These are phyloP conservation scores for Columba guinea DNA, from an alignment of 2,797 vertebrate species.

Conservation along the genomic window DNA sequence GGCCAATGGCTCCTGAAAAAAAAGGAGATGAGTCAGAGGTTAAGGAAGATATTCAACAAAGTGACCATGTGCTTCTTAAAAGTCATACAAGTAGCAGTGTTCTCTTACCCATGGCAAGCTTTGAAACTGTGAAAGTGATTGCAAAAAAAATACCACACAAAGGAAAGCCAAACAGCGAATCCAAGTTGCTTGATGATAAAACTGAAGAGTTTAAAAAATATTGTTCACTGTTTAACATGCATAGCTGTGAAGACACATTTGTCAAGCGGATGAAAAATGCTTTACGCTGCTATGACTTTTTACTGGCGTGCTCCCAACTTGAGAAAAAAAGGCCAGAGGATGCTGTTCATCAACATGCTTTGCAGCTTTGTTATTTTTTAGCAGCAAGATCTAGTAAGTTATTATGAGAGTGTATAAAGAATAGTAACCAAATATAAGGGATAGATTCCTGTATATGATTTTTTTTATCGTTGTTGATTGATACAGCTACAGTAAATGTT, in stretches of 20 bases:
- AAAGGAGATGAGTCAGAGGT: not conserved
- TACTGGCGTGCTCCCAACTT: not conserved
- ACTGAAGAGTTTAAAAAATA: not conserved
- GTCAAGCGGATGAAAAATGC: not conserved
- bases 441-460: not conserved
- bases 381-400: slow-evolving; percentile 27
- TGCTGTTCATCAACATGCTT: not conserved
- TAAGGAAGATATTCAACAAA: not conserved
- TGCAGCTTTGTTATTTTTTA: slow-evolving; percentile 24
- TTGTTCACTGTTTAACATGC: not conserved
- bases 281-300: not conserved
- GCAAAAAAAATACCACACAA: not conserved
- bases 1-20: slow-evolving; percentile 2
- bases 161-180: not conserved
- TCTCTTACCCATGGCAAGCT: not conserved
- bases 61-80: not conserved
- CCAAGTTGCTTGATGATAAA: not conserved
- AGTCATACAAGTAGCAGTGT: not conserved
- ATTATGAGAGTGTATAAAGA: not conserved
- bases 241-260: not conserved
- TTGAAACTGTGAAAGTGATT: not conserved
- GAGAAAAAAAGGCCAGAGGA: not conserved
- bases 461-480: not conserved
- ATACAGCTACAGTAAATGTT: not conserved
- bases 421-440: not conserved